These are phyloP conservation scores for Cochlearius cochlearius DNA, from an alignment of 2,113 vertebrate species.

Conservation along the genomic window DNA sequence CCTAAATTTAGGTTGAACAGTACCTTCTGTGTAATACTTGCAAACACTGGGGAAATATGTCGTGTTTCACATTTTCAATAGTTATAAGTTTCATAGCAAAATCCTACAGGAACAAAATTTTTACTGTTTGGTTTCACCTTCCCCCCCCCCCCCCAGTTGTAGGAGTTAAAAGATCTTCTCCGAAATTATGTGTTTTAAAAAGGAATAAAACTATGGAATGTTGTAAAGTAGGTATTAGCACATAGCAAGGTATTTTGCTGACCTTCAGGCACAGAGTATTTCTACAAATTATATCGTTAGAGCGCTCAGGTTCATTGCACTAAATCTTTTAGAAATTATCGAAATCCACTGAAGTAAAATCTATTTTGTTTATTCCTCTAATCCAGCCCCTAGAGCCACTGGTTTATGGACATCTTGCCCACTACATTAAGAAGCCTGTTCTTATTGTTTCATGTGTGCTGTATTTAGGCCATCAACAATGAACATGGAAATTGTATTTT, in stretches of 20 bases:
- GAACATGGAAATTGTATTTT: slow-evolving; percentile 78
- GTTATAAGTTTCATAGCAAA: neutral
- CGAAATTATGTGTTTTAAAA: neutral
- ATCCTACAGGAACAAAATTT: neutral
- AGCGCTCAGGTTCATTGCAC: slow-evolving; percentile 25
- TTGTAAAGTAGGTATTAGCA: neutral
- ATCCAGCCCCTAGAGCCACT: slow-evolving; percentile 46
- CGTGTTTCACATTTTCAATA: neutral
- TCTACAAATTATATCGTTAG: neutral
- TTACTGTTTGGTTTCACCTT: neutral
- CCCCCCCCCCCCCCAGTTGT: neutral
- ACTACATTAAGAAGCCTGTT: slow-evolving; percentile 52
- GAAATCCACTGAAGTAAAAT: slow-evolving; percentile 52
- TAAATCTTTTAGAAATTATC: slow-evolving; percentile 63
- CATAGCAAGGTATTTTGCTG: neutral
- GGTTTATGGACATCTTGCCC: slow-evolving; percentile 40
- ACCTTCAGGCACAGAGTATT: neutral
- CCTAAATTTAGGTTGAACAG: neutral
- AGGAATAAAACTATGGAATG: neutral
- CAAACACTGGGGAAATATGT: neutral
- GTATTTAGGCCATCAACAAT: slow-evolving; percentile 76
- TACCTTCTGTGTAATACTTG: neutral
- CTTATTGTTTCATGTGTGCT: slow-evolving; percentile 57
- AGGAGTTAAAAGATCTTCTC: neutral
- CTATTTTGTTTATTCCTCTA: slow-evolving; percentile 58